Base-by-base conservation (phyloP, 2,888 invertebrate species). In the Mythimna lalbum region DNA sequence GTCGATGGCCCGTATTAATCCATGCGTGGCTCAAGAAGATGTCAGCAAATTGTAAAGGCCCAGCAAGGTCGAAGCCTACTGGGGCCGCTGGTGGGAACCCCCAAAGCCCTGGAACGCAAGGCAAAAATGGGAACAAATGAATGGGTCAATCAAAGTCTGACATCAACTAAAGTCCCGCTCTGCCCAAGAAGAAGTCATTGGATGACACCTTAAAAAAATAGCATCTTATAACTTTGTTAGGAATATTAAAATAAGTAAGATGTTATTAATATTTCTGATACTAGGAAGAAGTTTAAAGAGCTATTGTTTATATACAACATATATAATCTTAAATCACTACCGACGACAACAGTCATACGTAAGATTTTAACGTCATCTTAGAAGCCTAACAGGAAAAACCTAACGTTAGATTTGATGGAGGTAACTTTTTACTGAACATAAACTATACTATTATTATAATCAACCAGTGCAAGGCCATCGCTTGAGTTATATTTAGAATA, bases 311-410 rank as follows among this genome's bases (percentile, higher is more conserved):
- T 43, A 19, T 27, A 14, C 36, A n/a, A n/a, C n/a, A n/a, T n/a
- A n/a, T n/a, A 14, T 27, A 59, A 7, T 36, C 36, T n/a, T 33
- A 21, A 27, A 50, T 36, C 0, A 39, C 23, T 49, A 52, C n/a
- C n/a, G 23, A 10, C 21, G 27, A 14, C 4, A 61, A 57, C 6
- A 19, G 5, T 1, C 17, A 36, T 9, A 50, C 49, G 21, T 65
- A 52, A 57, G 19, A 39, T 50, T 47, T 55, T 12, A 33, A 47
- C 50, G 49, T 74, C 53, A 75, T 49, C 56, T 43, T 3, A 12
- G 10, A 36, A 62, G 19, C 33, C 12, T 56, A 49, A 49, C 60
- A 66, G 80, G 78, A 76, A 78, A 77, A 78, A 63, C 63, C 59
- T 67, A 71, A 62, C 21, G 19, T 57, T 14, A 55, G 21, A 47